These are phyloP conservation scores for Brachypterus glaber DNA, from an alignment of 2,888 invertebrate species.

Conservation along the genomic window DNA sequence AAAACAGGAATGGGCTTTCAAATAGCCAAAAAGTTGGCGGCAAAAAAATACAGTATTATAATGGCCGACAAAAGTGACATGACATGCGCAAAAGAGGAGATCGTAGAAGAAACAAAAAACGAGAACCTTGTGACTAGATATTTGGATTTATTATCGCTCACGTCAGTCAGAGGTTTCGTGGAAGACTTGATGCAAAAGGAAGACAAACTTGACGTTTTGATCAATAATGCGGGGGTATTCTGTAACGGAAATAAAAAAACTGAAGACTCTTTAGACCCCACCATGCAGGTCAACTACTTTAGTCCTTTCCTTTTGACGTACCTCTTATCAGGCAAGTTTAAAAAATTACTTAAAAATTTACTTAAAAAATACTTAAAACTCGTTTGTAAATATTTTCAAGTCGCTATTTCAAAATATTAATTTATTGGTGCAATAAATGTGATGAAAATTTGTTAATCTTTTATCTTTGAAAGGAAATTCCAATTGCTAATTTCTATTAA, in stretches of 20 bases:
- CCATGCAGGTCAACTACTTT: constrained; percentile 59
- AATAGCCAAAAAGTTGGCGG: constrained; percentile 37
- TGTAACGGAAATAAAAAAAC: constrained; percentile 42
- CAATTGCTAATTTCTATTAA: too few species aligned
- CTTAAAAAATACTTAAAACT: neutral
- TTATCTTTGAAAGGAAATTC: too few species aligned
- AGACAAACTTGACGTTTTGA: constrained; percentile 47
- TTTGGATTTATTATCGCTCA: constrained; percentile 44
- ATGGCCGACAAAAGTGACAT: constrained; percentile 39
- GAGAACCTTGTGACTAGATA: constrained; percentile 33
- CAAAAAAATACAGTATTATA: constrained; percentile 42
- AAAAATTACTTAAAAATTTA: constrained; percentile 3
- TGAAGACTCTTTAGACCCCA: constrained; percentile 51
- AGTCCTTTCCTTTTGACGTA: constrained; percentile 59
- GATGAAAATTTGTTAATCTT: too few species aligned
- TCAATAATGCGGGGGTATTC: constrained; percentile 53
- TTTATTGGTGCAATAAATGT: too few species aligned
- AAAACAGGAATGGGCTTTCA: constrained; percentile 39
- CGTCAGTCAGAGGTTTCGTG: constrained; percentile 49
- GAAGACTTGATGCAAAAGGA: constrained; percentile 44
- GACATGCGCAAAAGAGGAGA: constrained; percentile 23
- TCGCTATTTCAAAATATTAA: too few species aligned
- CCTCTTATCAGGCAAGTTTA: constrained; percentile 43
- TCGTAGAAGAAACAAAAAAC: constrained; percentile 27
- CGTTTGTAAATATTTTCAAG: too few species aligned